Evolutionary conservation across 2,113 vertebrate genomes (phyloP).

Genomic region (Pseudopodoces humilis): DNA sequence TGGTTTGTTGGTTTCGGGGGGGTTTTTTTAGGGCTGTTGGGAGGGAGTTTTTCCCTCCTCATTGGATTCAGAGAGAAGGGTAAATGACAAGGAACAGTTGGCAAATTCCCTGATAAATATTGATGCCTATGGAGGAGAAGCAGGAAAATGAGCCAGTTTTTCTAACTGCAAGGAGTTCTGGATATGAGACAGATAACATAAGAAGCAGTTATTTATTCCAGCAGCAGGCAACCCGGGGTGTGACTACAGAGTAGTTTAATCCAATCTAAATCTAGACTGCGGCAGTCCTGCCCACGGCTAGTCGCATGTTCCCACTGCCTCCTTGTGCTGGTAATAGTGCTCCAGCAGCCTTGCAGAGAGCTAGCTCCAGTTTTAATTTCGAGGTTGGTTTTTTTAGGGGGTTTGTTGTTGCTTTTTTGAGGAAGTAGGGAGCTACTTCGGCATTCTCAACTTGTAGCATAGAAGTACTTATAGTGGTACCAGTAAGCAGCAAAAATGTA

Average conservation of each 20-base stretch:
- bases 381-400: neutral
- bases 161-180: conserved; percentile 27
- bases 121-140: conserved; percentile 44
- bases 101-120: conserved; percentile 60
- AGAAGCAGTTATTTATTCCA: conserved; percentile 53
- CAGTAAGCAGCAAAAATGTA: neutral
- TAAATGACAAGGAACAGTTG: conserved; percentile 55
- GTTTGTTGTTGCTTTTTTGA: neutral
- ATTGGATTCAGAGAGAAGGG: neutral
- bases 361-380: neutral
- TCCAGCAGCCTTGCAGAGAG: conserved; percentile 19
- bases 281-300: conserved; percentile 34
- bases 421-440: neutral
- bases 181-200: conserved; percentile 37
- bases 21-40: neutral
- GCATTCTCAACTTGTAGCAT: neutral
- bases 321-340: conserved; percentile 29
- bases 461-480: neutral
- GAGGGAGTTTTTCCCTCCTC: neutral
- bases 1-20: neutral
- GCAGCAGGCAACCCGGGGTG: conserved; percentile 30
- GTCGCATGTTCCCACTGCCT: conserved; percentile 45
- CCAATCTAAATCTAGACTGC: conserved; percentile 58
- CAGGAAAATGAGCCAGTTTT: conserved; percentile 29
- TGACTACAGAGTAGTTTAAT: conserved; percentile 54